Percentiles rank a stretch among this genome's conserved stretches.
Conservation (phyloP, 2,888 invertebrate genomes). For the Dichetophora obliterata region DNA sequence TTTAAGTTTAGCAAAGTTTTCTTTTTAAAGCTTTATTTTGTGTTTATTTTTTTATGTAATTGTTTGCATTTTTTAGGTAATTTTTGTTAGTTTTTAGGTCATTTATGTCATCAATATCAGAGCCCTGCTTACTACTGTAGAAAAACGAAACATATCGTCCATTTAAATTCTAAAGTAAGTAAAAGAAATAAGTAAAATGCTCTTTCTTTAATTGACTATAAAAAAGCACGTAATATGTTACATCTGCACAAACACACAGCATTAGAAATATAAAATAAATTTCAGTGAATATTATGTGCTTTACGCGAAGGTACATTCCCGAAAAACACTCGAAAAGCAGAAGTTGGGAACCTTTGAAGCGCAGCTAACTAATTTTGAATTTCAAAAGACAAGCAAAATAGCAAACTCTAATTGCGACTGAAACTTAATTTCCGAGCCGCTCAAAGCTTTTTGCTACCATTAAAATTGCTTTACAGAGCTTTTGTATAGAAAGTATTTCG, state of each 20-base stretch:
- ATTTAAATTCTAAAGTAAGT: too few relatives aligned
- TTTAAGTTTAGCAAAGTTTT: too few relatives aligned
- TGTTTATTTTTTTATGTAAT: too few relatives aligned
- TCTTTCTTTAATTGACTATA: too few relatives aligned
- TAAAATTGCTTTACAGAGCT: neutral
- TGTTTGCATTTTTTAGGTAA: too few relatives aligned
- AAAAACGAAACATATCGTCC: too few relatives aligned
- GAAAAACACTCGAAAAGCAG: neutral
- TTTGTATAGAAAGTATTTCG: neutral
- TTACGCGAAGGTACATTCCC: neutral
- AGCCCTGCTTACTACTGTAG: too few relatives aligned
- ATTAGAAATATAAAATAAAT: neutral
- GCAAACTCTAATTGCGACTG: constrained; percentile 52
- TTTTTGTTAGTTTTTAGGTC: too few relatives aligned
- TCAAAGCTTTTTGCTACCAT: neutral
- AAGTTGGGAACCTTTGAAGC: neutral
- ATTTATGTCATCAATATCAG: too few relatives aligned
- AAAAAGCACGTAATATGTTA: too few relatives aligned
- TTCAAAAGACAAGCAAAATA: neutral
- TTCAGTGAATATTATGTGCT: neutral
- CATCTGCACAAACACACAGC: neutral
- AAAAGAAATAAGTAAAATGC: neutral
- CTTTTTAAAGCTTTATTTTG: too few relatives aligned
- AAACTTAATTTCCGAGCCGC: constrained; percentile 15
- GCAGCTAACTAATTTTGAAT: too few relatives aligned